Evolutionary conservation across 2,888 invertebrate species (phyloP).

Genomic region (Tromatobia lineatoria): DNA sequence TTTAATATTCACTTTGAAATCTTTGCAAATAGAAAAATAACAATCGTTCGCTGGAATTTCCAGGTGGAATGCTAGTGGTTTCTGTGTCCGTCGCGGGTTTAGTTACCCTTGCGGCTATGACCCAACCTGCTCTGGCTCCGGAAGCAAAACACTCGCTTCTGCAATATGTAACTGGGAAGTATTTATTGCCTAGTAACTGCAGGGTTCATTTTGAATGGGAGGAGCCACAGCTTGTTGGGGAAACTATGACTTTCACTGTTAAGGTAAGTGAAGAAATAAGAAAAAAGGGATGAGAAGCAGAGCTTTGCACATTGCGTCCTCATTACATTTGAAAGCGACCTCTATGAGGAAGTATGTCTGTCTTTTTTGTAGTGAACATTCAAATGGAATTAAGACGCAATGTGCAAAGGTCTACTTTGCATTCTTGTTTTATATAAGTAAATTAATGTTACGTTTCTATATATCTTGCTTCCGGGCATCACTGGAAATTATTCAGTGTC

Average conservation of each 20-base stretch:
- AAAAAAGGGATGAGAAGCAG: too few relatives aligned
- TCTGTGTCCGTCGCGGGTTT: constrained; percentile 95
- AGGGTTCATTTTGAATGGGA: constrained; percentile 95
- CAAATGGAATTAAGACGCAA: too few relatives aligned
- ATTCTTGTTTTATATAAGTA: too few relatives aligned
- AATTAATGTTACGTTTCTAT: too few relatives aligned
- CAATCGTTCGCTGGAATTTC: neutral
- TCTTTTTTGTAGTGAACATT: too few relatives aligned
- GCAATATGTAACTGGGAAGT: constrained; percentile 97
- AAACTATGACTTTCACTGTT: constrained; percentile 96
- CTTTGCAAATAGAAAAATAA: neutral
- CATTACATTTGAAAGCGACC: too few relatives aligned
- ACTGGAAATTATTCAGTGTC: too few relatives aligned
- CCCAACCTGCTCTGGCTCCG: constrained; percentile 95
- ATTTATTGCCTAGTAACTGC: constrained; percentile 95
- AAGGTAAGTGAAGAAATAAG: constrained; percentile 84
- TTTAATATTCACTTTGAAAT: neutral
- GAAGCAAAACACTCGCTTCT: constrained; percentile 95
- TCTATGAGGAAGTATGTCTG: too few relatives aligned
- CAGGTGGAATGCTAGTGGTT: constrained; percentile 95
- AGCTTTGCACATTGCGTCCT: too few relatives aligned
- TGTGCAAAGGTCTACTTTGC: too few relatives aligned
- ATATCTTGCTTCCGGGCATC: too few relatives aligned
- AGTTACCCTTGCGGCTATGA: constrained; percentile 96
- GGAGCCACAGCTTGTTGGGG: constrained; percentile 95